Base-by-base conservation (phyloP, 30 jellyfish, hydroid and myxozoan genomes). In the Aurelia sp. region DNA sequence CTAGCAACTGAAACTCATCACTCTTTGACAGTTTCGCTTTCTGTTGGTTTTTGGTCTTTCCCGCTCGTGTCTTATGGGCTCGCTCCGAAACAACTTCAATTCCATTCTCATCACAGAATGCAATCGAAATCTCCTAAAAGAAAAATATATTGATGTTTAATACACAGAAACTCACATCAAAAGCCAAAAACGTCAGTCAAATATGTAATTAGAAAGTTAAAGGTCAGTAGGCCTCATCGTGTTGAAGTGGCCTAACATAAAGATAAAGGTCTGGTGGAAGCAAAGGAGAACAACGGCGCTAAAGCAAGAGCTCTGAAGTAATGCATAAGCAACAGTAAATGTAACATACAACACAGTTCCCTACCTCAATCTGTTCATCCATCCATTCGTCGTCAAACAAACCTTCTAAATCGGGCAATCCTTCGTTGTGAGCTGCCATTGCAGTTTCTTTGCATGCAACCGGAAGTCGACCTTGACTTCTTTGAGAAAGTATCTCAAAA, bases 101-200 rank as follows among this genome's bases (percentile, higher is more conserved):
- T 78, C 88, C 74, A 77, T 58, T 77, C 62, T 77, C 76, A 47
- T 77, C 24, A 22, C 90, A 79, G 90, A 63, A 79, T 12, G 81
- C 78, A 40, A 64, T 64, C 47, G 78, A 57, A 77, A 61, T 62
- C 78, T 77, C 63, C 66, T 77, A 30, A 77, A 77, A 58, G 78
- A 53, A 77, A 57, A 77, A 62, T 4, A 61, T 1, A 16, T 72
- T 41, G 67, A 50, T n/a, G n/a, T 5, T 33, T 33, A 3, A 2
- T 47, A 41, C 47, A 0, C 8, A 69, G 67, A 38, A 72, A 47
- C 17, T 4, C 3, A 72, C 40, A 15, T 72, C 7, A 20, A 52
- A 72, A 27, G 33, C 33, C 2, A 27, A 27, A 27, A 67, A 67
- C 61, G 79, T 20, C 55, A 6, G 57, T 74, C 86, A 74, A 74